Percentiles rank a stretch among this genome's conserved stretches.
These are phyloP conservation scores for Palloptera scutellata DNA, from an alignment of 2,888 invertebrate species.

Conservation along the genomic window DNA sequence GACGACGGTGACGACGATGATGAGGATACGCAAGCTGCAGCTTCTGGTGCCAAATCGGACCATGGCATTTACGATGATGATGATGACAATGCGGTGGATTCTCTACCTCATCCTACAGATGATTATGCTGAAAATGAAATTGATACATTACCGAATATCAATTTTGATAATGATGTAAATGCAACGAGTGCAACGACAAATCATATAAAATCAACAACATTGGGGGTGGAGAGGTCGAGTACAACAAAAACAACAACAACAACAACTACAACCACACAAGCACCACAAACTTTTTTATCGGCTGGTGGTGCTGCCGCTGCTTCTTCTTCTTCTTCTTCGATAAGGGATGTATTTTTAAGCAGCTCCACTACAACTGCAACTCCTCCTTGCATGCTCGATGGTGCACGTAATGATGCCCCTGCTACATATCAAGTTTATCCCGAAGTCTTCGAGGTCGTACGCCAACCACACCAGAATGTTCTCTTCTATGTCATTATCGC, in stretches of 20 bases:
- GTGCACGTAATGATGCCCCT: slow-evolving; percentile 36
- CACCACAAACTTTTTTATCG: slow-evolving; percentile 1
- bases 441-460: slow-evolving; percentile 51
- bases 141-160: slow-evolving; percentile 24
- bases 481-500: slow-evolving; percentile 46
- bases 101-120: slow-evolving; percentile 1
- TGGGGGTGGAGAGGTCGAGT: slow-evolving; percentile 14
- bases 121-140: slow-evolving; percentile 33
- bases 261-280: slow-evolving; percentile 16
- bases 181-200: background rate
- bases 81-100: slow-evolving; percentile 27
- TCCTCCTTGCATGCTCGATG: slow-evolving; percentile 33
- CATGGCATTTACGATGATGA: slow-evolving; percentile 34
- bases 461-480: slow-evolving; percentile 42
- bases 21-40: slow-evolving; percentile 24
- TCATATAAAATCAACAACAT: slow-evolving; percentile 2
- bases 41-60: slow-evolving; percentile 12
- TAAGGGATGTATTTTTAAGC: slow-evolving; percentile 4
- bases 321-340: background rate
- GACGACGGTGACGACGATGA: slow-evolving; percentile 27
- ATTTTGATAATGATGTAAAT: slow-evolving; percentile 15
- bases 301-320: background rate
- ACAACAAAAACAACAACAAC: slow-evolving; percentile 23
- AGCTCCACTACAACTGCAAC: slow-evolving; percentile 22
- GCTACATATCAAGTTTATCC: slow-evolving; percentile 49